phyloP scores from a whole-genome alignment of 2,113 vertebrate genomes.

The Pseudopipra pipra region DNA sequence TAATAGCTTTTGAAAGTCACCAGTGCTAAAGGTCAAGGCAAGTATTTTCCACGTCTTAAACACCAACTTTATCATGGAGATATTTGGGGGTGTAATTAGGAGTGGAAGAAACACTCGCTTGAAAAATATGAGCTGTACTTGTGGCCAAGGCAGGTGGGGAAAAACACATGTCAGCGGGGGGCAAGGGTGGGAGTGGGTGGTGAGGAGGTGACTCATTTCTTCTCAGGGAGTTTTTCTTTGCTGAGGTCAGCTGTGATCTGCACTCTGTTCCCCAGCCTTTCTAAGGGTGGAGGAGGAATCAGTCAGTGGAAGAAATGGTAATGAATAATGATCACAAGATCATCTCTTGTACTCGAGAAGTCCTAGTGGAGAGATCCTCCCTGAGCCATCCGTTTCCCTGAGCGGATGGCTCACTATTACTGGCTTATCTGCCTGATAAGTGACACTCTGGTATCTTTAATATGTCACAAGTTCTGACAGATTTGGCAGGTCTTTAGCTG shows the following conservation, averaged over 20 bases:
- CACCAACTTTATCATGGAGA: neutral
- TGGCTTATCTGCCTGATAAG: conserved; percentile 44
- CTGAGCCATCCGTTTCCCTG: neutral
- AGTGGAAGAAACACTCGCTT: neutral
- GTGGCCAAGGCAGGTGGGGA: neutral
- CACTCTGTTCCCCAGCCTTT: neutral
- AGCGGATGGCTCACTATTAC: neutral
- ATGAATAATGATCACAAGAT: neutral
- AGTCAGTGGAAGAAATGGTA: neutral
- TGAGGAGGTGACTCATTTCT: neutral
- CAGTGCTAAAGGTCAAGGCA: neutral
- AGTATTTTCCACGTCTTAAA: neutral
- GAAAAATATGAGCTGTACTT: neutral
- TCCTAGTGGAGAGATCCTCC: neutral
- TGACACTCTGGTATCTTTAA: conserved; percentile 38
- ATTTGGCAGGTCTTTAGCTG: conserved; percentile 57
- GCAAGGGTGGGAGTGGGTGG: neutral
- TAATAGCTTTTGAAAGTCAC: neutral
- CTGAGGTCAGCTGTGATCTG: neutral
- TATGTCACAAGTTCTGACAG: conserved; percentile 38
- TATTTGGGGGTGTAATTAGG: neutral
- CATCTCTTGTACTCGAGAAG: neutral
- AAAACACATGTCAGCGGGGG: neutral
- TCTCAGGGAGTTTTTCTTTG: neutral
- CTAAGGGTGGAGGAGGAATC: neutral